phyloP scores from a whole-genome alignment of 2,113 vertebrate species.

The Periophthalmus modestus region DNA sequence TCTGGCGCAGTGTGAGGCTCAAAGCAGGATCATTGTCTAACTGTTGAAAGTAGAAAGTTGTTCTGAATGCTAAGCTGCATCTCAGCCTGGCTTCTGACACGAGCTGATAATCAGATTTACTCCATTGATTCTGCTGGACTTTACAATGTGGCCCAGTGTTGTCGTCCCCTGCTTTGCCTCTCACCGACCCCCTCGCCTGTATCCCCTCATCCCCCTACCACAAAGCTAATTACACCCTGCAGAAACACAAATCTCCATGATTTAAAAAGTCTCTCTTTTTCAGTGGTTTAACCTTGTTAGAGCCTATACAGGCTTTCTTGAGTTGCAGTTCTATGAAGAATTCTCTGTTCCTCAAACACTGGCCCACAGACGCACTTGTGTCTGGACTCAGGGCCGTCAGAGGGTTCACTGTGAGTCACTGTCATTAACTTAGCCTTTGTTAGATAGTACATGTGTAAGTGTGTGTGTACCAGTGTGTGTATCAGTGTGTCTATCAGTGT shows the following conservation, averaged over 20 bases:
- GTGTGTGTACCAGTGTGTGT: slow-evolving; percentile 13
- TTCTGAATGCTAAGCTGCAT: slow-evolving; percentile 96
- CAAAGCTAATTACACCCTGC: slow-evolving; percentile 98
- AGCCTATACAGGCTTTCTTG: slow-evolving; percentile 93
- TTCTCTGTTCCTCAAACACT: slow-evolving; percentile 76
- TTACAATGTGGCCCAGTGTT: slow-evolving; percentile 98
- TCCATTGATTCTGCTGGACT: slow-evolving; percentile 89
- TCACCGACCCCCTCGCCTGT: slow-evolving; percentile 53
- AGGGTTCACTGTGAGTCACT: slow-evolving; percentile 74
- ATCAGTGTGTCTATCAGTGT: slow-evolving; percentile 11
- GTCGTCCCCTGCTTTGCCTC: slow-evolving; percentile 53
- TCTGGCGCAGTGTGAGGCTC: slow-evolving; percentile 59
- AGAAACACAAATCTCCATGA: slow-evolving; percentile 99
- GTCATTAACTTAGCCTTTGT: slow-evolving; percentile 71
- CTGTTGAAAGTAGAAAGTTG: slow-evolving; percentile 89
- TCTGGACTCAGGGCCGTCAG: slow-evolving; percentile 66
- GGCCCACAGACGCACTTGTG: slow-evolving; percentile 81
- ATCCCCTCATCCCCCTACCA: slow-evolving; percentile 73
- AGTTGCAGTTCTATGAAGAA: slow-evolving; percentile 78
- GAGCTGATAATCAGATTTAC: slow-evolving; percentile 99
- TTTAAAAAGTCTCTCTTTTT: slow-evolving; percentile 96
- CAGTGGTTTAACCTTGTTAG: slow-evolving; percentile 99
- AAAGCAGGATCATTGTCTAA: slow-evolving; percentile 88
- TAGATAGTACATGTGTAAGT: slow-evolving; percentile 35
- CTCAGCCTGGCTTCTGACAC: slow-evolving; percentile 98